Evolutionary conservation across 2,888 invertebrate species (phyloP).

Genomic region (Scaptomyza flava): DNA sequence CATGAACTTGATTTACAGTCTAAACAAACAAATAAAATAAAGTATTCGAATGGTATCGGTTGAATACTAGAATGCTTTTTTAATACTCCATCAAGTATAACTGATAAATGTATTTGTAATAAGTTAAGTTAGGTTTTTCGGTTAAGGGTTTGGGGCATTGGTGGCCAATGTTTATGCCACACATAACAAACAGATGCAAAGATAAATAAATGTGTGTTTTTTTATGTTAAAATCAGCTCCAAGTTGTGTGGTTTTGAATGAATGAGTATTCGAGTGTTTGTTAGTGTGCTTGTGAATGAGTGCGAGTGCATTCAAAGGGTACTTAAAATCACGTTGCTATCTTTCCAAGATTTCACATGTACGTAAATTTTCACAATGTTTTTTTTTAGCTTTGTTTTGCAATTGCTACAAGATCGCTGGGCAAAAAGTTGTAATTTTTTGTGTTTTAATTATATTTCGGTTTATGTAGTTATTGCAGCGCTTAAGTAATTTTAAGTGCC

Average conservation of each 20-base stretch:
- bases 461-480: slow-evolving; percentile 21
- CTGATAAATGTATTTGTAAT: too few species aligned
- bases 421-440: slow-evolving; percentile 30
- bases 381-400: slow-evolving; percentile 19
- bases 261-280: slow-evolving; percentile 15
- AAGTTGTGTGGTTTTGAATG: slow-evolving; percentile 36
- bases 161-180: slow-evolving; percentile 19
- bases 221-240: slow-evolving; percentile 14
- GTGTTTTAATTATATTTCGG: slow-evolving; percentile 18
- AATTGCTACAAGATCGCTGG: slow-evolving; percentile 34
- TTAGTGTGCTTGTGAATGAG: slow-evolving; percentile 5
- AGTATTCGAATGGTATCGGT: slow-evolving; percentile 1
- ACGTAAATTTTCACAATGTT: slow-evolving; percentile 50
- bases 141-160: background rate
- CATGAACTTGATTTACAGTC: slow-evolving; percentile 39
- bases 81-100: background rate
- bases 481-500: slow-evolving; percentile 65
- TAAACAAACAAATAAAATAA: slow-evolving; percentile 45
- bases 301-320: slow-evolving; percentile 33
- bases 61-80: background rate
- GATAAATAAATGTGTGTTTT: slow-evolving; percentile 2
- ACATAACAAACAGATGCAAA: slow-evolving; percentile 11
- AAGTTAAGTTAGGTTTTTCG: too few species aligned
- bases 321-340: slow-evolving; percentile 10
- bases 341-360: slow-evolving; percentile 57